phyloP scores from a whole-genome alignment of 2,888 invertebrate species.

The Dicranocentrus wangi region DNA sequence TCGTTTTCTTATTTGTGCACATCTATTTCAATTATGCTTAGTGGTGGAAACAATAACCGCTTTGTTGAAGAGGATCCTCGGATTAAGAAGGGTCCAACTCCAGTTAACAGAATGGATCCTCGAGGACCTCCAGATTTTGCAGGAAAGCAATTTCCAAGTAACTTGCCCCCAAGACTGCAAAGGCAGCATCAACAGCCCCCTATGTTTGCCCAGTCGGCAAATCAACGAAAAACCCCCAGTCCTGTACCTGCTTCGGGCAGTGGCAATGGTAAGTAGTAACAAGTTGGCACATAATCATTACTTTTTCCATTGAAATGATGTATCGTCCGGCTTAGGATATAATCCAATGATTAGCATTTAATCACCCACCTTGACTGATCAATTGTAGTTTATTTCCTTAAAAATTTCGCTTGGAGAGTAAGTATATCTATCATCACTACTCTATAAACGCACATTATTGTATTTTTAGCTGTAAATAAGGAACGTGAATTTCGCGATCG shows the following conservation, averaged over 20 bases:
- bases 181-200: conserved; percentile 64
- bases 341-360: conserved; percentile 38
- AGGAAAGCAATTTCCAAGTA: conserved; percentile 66
- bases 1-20: too few species aligned
- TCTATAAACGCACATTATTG: too few species aligned
- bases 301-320: conserved; percentile 29
- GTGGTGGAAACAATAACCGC: conserved; percentile 47
- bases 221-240: conserved; percentile 71
- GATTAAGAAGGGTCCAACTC: conserved; percentile 52
- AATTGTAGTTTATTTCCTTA: neutral
- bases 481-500: conserved; percentile 49
- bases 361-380: conserved; percentile 47
- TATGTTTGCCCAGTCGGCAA: conserved; percentile 49
- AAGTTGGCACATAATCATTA: too few species aligned
- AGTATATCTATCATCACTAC: neutral
- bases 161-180: conserved; percentile 70
- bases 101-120: conserved; percentile 44
- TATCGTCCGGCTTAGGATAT: conserved; percentile 20
- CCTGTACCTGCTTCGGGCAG: conserved; percentile 62
- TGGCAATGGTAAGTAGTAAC: conserved; percentile 38
- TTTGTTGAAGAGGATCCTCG: conserved; percentile 70
- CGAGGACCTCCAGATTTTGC: conserved; percentile 64
- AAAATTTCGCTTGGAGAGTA: neutral
- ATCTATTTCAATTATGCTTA: too few species aligned
- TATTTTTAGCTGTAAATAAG: conserved; percentile 46